Base-by-base conservation (phyloP, 2,888 invertebrate genomes). In the Diabrotica balteata region DNA sequence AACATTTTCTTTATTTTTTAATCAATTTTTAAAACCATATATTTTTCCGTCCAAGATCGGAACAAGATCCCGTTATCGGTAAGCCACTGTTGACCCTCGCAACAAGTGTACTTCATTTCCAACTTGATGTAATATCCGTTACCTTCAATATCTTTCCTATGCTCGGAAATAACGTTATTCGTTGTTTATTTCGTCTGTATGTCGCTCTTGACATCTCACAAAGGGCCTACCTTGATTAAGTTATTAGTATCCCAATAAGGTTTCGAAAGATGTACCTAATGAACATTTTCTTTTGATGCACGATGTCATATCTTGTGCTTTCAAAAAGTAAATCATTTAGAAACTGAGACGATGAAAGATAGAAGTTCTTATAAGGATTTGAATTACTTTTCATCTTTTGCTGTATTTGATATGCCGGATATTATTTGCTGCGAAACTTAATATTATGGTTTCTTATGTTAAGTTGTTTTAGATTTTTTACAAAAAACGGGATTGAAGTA, bases 241-340 rank as follows among this genome's bases (percentile, higher is more conserved):
- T 63, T 63, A 55, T 63, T 63, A 54, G 55, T 55, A 63, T 55
- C 63, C 49, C 49, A 49, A 63, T 63, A 63, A 55, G 49, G 47
- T 55, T 63, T 63, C 43, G 49, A 60, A 63, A 55, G 54, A 55
- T 63, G 49, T 47, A 52, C 52, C 11, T 52, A 55, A 55, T 55
- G 22, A 55, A 47, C 53, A 62, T 62, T 62, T 62, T 63, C 54
- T 63, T 63, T 63, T 55, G 63, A 63, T 63, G 63, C 55, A 49
- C 7, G 62, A 62, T 54, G 47, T 62, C 62, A 62, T 45, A 61
- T 61, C 53, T 61, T 44, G n/a, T 11, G 54, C 54, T 54, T 54
- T 43, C 44, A 44, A 11, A 43, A 54, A 43, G 44, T 44, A 54
- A 54, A 54, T 54, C 54, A 43, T 54, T 54, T 42, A 54, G 54